Base-by-base conservation (phyloP, 2,113 vertebrate genomes). In the Trichechus manatus region DNA sequence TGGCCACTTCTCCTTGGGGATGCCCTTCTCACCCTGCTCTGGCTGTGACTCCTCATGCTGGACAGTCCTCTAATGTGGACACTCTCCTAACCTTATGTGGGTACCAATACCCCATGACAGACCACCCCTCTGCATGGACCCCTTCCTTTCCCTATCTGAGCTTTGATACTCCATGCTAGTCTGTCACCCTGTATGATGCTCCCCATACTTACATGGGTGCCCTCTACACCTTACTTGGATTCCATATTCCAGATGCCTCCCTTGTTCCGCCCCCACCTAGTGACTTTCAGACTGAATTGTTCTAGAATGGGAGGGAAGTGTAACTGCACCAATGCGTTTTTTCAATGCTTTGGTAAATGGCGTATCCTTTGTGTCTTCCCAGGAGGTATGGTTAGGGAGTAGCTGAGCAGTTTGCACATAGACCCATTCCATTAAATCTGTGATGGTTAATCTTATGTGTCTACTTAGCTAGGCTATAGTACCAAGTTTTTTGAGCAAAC, bases 261-360 rank as follows among this genome's bases (percentile, higher is more conserved):
- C 10, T 89, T 84, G 79, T 33, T 89, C 31, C 66, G 6, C 31
- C 36, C 81, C 17, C 47, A 74, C 27, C 9, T n/a, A 93, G 29
- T 89, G 56, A n/a, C 19, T 81, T 94, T 89, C 39, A 92, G 56
- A 86, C 27, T 25, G 68, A 74, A 85, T 95, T 91, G 7, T 64
- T 59, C 33, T 75, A n/a, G 66, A 80, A 61, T 44, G 74, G 7
- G 47, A 89, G 29, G 36, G 20, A 95, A 88, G 31, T 70, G 22
- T 47, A 66, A 88, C 33, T 6, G 22, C 14, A 90, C 36, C 19
- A 22, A 33, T 50, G 39, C 13, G 27, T 75, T 31, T 33, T 75
- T 68, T 39, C 59, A 87, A 74, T 79, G 44, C 27, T n/a, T 80
- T 61, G 5, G 53, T 87, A 82, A 91, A 36, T 22, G 27, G 27